Conservation (phyloP, 1,140 invertebrate species). For the Carposina sasakii region DNA sequence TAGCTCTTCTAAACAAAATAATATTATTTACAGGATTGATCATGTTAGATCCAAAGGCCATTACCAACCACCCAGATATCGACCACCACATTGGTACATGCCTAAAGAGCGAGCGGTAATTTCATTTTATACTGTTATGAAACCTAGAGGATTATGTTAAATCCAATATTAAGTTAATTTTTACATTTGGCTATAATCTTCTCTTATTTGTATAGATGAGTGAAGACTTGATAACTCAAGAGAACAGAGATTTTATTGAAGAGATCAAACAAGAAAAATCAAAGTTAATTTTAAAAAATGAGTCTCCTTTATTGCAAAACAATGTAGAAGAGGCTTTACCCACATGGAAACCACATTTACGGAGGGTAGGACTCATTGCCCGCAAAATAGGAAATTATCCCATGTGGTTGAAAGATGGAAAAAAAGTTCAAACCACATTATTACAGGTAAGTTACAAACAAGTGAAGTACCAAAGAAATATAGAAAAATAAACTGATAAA, state of each 20-base stretch:
- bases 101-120: constrained; percentile 55
- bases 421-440: constrained; percentile 84
- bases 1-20: constrained; percentile 1
- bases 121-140: constrained; percentile 11
- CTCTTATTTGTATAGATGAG: constrained; percentile 69
- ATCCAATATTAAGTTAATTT: too few species aligned
- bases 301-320: constrained; percentile 60
- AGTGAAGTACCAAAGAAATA: too few species aligned
- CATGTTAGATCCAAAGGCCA: constrained; percentile 25
- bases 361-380: constrained; percentile 89
- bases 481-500: too few species aligned
- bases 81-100: constrained; percentile 56
- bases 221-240: constrained; percentile 81
- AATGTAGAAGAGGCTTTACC: too few species aligned
- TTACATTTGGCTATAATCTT: too few species aligned
- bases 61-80: constrained; percentile 42
- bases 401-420: constrained; percentile 92
- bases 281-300: constrained; percentile 45
- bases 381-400: constrained; percentile 95
- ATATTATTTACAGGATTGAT: constrained; percentile 42
- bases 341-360: constrained; percentile 77
- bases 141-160: too few species aligned
- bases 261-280: constrained; percentile 82
- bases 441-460: constrained; percentile 89
- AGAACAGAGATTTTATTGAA: constrained; percentile 88